Evolutionary conservation across 1,140 invertebrate species (phyloP), one percentile per base, ranked within the genome.

Genomic region (Episyrphus balteatus): DNA sequence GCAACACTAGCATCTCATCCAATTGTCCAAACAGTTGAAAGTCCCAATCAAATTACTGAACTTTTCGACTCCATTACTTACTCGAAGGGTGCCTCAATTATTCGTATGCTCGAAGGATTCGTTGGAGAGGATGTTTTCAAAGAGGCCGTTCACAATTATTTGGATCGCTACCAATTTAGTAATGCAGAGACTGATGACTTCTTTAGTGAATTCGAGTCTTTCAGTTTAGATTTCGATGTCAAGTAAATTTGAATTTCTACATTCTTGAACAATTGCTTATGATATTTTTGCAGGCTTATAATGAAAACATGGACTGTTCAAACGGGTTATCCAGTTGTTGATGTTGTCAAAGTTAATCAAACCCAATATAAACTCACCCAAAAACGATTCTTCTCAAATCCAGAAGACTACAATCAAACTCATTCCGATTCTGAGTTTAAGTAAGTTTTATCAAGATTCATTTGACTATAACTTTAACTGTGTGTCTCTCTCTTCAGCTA

Each of bases 41-140:
- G 86, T 58, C 88, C 92, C 0, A 83, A 90, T 62, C 81, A 97
- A 72, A 95, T 96, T 36, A 91, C 85, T 0, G 84, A 88, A 48
- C 84, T 94, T 46, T 97, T 97, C 67, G 92, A 97, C 70, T 69
- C 74, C 0, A 96, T 97, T 54, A 91, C 91, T 1, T 97, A 97
- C 61, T 82, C 80, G 44, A 97, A 98, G 84, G 92, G 92, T 32
- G 83, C 87, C 0, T 83, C 88, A 17, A 70, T 97, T 14, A 76
- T 97, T 36, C 74, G 92, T 42, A 97, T 97, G 93, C 71, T 96
- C 56, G 83, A 93, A 65, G 75, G 83, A 50, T 86, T 93, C 55
- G 76, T 94, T 26, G 83, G 83, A 2, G 70, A 80, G 18, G 75
- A 83, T 11, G 78, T 77, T 11, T 95, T 97, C 66, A 75, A 76